Evolutionary conservation across 2,113 vertebrate genomes (phyloP).

Genomic region (Mastomys coucha): DNA sequence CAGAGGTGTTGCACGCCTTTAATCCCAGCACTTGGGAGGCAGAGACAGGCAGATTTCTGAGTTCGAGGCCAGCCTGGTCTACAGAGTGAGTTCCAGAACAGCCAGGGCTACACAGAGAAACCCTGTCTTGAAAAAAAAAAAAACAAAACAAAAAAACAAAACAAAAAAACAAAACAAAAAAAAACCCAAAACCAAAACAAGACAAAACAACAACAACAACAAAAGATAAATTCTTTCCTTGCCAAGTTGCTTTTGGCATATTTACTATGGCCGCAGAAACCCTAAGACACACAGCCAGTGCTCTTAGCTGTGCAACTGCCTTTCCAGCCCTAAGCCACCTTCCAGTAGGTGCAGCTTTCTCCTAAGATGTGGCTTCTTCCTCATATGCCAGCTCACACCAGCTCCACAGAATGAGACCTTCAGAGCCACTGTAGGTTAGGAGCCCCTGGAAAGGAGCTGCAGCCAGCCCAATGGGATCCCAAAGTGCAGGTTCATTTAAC

Average conservation of each 20-base stretch:
- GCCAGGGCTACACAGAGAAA: too few relatives aligned
- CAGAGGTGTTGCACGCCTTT: too few relatives aligned
- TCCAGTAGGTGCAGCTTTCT: not conserved
- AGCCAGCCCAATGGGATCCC: not conserved
- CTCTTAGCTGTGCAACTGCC: not conserved
- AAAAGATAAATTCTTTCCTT: not conserved
- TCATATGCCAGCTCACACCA: not conserved
- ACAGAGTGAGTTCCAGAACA: too few relatives aligned
- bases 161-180: too few relatives aligned
- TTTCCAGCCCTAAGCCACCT: not conserved
- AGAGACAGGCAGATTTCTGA: too few relatives aligned
- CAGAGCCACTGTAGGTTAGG: not conserved
- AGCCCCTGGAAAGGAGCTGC: not conserved
- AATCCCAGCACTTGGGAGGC: too few relatives aligned
- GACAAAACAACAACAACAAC: too few relatives aligned
- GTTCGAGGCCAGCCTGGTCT: too few relatives aligned
- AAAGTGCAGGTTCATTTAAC: not conserved
- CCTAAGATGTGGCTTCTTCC: not conserved
- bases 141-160: too few relatives aligned
- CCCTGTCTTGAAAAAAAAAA: too few relatives aligned
- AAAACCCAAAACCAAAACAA: too few relatives aligned
- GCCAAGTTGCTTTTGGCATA: not conserved
- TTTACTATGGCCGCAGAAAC: not conserved
- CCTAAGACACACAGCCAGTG: not conserved
- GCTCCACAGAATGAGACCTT: not conserved